Evolutionary conservation across 53 echinoderm and acorn worm genomes (phyloP), one percentile per base, ranked within the genome.

Genomic region (Henricia sp.): DNA sequence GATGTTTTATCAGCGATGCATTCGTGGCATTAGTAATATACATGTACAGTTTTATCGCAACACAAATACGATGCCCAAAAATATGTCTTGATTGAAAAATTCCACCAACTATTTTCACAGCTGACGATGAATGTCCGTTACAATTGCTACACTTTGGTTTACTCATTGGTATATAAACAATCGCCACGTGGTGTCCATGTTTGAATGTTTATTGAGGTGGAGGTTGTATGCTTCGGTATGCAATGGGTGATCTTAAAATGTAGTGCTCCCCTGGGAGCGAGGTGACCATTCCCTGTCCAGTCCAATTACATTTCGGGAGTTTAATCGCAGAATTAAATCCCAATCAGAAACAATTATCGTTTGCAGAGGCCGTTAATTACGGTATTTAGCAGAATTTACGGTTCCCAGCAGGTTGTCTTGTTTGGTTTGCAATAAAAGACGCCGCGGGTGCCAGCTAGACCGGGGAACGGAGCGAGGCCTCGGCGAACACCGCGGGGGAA

Each of bases 321-420:
- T 80, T 63, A 76, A 76, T 44, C 63, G 80, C 46, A 10, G 33
- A 80, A 80, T 80, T 64, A 80, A 80, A 80, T 63, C 80, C 11
- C 80, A 80, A 80, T 80, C 80, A 80, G 80, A 50, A 9, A 80
- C 80, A 80, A 80, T 80, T 62, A 77, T 48, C 29, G 46, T 60
- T 77, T 77, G 43, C 44, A 77, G 30, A 62, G 62, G 60, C 46
- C 77, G 77, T 77, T 77, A 77, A 77, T 77, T 80, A 80, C 80
- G 63, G 64, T 50, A 80, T 62, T 80, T 34, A 64, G 20, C 37
- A 23, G 43, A 41, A 41, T 80, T 80, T 80, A 80, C 25, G 80
- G 34, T 10, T 41, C 60, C 77, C 80, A 64, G 80, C 41, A 12
- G 80, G 64, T 26, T 34, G 2, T 25, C 34, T 11, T 30, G 80